Conservation (phyloP, 2,797 vertebrate genomes). For the Hapalemur alaotrensis region DNA sequence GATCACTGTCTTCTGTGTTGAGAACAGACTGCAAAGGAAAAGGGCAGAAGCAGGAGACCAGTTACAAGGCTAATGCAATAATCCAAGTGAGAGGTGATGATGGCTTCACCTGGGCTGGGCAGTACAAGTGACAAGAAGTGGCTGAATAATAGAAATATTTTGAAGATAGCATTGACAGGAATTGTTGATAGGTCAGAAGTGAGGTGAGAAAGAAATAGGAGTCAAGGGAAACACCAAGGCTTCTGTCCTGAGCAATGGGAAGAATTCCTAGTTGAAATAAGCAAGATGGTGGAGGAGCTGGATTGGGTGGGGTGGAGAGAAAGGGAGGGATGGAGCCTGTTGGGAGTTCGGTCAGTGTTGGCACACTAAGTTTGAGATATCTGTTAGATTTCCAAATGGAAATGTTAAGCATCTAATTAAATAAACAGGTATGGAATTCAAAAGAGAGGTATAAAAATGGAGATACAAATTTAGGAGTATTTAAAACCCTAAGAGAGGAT, state of each 20-base stretch:
- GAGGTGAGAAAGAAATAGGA: not conserved
- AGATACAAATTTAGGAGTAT: not conserved
- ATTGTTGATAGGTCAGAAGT: not conserved
- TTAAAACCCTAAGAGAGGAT: not conserved
- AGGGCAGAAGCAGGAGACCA: not conserved
- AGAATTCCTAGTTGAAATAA: not conserved
- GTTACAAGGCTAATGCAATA: not conserved
- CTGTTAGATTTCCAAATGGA: not conserved
- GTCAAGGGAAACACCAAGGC: not conserved
- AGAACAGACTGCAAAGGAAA: not conserved
- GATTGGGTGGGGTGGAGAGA: not conserved
- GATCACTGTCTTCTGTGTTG: not conserved
- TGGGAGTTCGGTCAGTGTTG: not conserved
- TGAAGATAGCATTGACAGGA: not conserved
- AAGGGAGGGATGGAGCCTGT: not conserved
- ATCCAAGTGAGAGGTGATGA: not conserved
- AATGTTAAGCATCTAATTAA: not conserved
- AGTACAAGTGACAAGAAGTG: not conserved
- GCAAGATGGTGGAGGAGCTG: not conserved
- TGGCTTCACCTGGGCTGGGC: not conserved
- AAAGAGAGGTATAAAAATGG: not conserved
- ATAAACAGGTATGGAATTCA: not conserved
- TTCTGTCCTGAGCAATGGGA: not conserved
- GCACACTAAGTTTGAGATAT: not conserved
- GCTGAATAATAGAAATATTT: not conserved